Conservation (phyloP, 2,797 vertebrate species). For the Squalus acanthias region DNA sequence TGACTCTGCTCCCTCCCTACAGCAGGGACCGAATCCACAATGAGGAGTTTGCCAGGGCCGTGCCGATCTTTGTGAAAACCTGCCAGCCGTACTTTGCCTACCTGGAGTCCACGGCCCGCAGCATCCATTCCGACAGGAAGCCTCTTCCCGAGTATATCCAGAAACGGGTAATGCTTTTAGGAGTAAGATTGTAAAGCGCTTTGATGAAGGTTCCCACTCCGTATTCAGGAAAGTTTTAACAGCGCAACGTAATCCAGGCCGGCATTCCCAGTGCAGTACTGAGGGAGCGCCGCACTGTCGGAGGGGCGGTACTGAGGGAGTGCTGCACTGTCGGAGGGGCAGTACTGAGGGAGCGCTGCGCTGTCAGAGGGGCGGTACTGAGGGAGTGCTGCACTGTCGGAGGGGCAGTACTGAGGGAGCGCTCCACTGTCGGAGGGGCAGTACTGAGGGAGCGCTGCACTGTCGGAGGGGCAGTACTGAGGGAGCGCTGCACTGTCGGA, state of each 20-base stretch:
- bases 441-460: too few species aligned
- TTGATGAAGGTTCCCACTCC: not conserved
- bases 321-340: too few species aligned
- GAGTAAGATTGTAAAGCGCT: not conserved
- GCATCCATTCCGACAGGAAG: slow-evolving; percentile 41
- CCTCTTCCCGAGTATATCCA: slow-evolving; percentile 48
- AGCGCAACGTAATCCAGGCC: not conserved
- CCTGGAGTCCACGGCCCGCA: slow-evolving; percentile 63
- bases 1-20: slow-evolving; percentile 39
- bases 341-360: too few species aligned
- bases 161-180: slow-evolving; percentile 51
- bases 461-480: too few species aligned
- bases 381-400: too few species aligned
- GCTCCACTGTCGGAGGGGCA: too few species aligned
- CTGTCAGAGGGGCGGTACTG: too few species aligned
- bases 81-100: slow-evolving; percentile 70
- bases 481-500: too few species aligned
- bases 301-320: not conserved
- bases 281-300: not conserved
- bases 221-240: not conserved
- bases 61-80: slow-evolving; percentile 60
- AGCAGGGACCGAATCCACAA: slow-evolving; percentile 55
- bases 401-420: too few species aligned
- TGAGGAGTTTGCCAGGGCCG: slow-evolving; percentile 49
- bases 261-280: not conserved